A percentile compares a stretch with the other conserved stretches of the same genome.
phyloP scores from a whole-genome alignment of 2,888 invertebrate genomes.

The Caenorhabditis sp. region DNA sequence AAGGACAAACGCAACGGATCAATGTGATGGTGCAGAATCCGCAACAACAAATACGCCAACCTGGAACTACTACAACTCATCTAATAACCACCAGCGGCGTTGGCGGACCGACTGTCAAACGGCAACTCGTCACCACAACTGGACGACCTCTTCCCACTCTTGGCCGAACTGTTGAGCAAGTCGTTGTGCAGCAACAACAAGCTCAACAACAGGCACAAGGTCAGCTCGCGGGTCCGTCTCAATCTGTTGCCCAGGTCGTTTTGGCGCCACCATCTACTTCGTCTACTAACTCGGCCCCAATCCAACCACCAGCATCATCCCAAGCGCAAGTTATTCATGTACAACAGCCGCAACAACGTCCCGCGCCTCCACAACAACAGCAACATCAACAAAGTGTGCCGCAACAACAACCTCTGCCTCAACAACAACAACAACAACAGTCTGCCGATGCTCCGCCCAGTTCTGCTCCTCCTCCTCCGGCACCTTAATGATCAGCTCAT shows the following conservation, averaged over 20 bases:
- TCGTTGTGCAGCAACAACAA: background rate
- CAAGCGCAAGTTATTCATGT: background rate
- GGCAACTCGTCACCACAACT: background rate
- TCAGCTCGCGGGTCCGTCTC: background rate
- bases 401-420: no score
- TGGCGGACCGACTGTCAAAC: background rate
- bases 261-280: constrained; percentile 20
- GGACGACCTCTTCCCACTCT: background rate
- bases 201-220: background rate
- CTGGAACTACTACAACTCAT: constrained; percentile 4
- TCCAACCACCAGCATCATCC: background rate
- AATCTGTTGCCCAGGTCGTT: constrained; percentile 23
- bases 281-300: background rate
- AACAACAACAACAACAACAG: no score
- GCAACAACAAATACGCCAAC: constrained; percentile 15
- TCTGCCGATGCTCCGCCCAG: background rate
- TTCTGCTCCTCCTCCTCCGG: background rate
- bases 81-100: background rate
- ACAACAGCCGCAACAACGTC: constrained; percentile 6
- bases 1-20: constrained; percentile 13
- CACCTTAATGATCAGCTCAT: background rate
- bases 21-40: constrained; percentile 21
- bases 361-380: background rate
- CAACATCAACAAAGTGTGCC: no score
- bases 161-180: background rate